Evolutionary conservation across 2,888 invertebrate genomes (phyloP), one percentile per base, ranked within the genome.

Genomic region (Adelognathus sp.): DNA sequence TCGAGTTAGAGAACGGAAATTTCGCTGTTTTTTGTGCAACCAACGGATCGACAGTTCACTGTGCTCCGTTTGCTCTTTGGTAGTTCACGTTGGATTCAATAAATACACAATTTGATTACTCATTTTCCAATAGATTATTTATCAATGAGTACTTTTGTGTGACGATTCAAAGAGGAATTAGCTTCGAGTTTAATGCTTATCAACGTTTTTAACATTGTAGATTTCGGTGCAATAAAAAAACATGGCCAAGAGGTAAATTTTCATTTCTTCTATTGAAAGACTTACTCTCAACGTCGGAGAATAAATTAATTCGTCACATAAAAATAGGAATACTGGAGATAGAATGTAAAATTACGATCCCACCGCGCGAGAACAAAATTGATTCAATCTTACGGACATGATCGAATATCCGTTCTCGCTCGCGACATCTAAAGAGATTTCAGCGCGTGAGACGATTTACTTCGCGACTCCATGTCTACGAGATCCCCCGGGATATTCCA

Each of bases 1-100:
- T 33, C 50, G 39, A 63, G 71, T 66, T 39, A 60, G 66, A 44
- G 50, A 69, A 63, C 60, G 69, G 64, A 80, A 80, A 76, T 27
- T 74, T 74, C 21, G 21, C 18, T 67, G 36, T 76, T 72, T 72
- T 67, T 52, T 54, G 33, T 39, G 27, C 58, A 52, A 14, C 14
- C 29, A n/a, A 4, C 7, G 44, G 63, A 36, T 36, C 52, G 54
- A 71, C 67, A 24, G 54, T 63, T 67, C 31, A 61, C 24, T 21
- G 72, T 56, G n/a, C 67, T 56, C 56, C 27, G 44, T 69, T 70
- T 36, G 50, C 11, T 50, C 63, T 63, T 29, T 33, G 14, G 24
- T 14, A 27, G 21, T 50, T 21, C 54, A 24, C 31, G 27, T 64
- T 60, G 58, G 74, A 66, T 60, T 52, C 36, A 41, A 6, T 36